Percentiles rank a stretch among this genome's conserved stretches.
Evolutionary conservation across 2,113 vertebrate species (phyloP).

Genomic region (Gadus macrocephalus): DNA sequence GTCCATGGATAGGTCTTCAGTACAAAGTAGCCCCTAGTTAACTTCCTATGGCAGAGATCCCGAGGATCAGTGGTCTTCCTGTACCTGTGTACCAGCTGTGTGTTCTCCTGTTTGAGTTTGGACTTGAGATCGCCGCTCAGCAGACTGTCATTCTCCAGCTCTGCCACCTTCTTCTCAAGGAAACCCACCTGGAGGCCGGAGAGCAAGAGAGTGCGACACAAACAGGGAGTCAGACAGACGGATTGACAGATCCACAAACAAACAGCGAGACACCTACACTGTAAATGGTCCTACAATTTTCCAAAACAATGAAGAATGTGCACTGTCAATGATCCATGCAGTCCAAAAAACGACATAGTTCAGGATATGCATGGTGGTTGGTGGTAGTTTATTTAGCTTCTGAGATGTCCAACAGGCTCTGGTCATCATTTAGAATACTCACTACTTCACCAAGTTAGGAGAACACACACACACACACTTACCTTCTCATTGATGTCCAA

Average conservation of each 20-base stretch:
- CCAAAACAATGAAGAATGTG: background rate
- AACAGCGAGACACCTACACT: background rate
- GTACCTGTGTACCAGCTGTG: constrained; percentile 92
- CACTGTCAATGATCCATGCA: too few relatives aligned
- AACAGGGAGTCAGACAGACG: background rate
- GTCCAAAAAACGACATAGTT: too few relatives aligned
- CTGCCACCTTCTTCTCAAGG: constrained; percentile 92
- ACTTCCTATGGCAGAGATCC: background rate
- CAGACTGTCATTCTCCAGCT: constrained; percentile 87
- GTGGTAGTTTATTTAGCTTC: too few relatives aligned
- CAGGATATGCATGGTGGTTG: too few relatives aligned
- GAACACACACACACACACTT: constrained; percentile 5
- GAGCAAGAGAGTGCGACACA: constrained; percentile 12
- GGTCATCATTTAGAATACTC: too few relatives aligned
- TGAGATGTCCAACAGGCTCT: too few relatives aligned
- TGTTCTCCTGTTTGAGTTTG: constrained; percentile 93
- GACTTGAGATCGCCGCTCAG: constrained; percentile 87
- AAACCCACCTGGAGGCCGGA: constrained; percentile 77
- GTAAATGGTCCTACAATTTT: background rate
- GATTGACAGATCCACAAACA: constrained; percentile 11
- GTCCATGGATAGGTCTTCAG: too few relatives aligned
- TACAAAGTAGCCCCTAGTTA: too few relatives aligned
- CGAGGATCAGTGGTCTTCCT: background rate
- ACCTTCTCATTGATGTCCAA: constrained; percentile 96
- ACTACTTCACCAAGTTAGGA: too few relatives aligned